Conservation (phyloP, 1,140 invertebrate species). For the Ditylenchus dipsaci region DNA sequence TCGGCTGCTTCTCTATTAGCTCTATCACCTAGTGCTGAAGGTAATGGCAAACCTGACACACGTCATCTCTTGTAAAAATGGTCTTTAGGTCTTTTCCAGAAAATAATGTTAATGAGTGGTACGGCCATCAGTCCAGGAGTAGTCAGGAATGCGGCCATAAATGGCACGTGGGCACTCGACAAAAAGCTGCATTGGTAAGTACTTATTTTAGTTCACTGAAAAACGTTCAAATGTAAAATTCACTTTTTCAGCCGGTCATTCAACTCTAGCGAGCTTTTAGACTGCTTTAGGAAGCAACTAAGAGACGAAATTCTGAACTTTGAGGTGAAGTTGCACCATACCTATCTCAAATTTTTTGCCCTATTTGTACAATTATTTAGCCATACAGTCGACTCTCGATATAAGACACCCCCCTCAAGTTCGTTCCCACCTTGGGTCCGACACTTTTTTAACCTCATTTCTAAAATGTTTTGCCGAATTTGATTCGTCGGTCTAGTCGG, state of each 20-base stretch:
- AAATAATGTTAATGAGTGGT: constrained; percentile 87
- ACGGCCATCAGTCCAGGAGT: constrained; percentile 83
- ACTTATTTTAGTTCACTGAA: no score
- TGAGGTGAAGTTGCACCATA: constrained; percentile 27
- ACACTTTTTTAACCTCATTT: no score
- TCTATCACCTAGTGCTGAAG: constrained; percentile 82
- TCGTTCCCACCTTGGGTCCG: no score
- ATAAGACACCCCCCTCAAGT: no score
- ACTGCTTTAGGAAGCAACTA: constrained; percentile 57
- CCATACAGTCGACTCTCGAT: no score
- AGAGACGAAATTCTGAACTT: constrained; percentile 54
- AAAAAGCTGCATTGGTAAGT: constrained; percentile 42
- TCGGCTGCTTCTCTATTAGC: constrained; percentile 89
- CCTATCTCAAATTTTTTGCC: not conserved
- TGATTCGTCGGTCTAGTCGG: no score
- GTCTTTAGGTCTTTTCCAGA: constrained; percentile 71
- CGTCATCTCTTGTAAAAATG: not conserved
- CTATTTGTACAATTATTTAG: not conserved
- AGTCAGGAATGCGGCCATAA: constrained; percentile 53
- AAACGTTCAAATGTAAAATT: no score
- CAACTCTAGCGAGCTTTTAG: constrained; percentile 54
- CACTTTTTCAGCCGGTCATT: constrained; percentile 37
- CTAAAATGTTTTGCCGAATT: no score
- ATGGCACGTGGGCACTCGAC: constrained; percentile 56
- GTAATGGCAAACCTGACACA: constrained; percentile 54